These are phyloP conservation scores for Petrocephalus microphthalmus DNA, from an alignment of 2,113 vertebrate genomes.

Conservation along the genomic window DNA sequence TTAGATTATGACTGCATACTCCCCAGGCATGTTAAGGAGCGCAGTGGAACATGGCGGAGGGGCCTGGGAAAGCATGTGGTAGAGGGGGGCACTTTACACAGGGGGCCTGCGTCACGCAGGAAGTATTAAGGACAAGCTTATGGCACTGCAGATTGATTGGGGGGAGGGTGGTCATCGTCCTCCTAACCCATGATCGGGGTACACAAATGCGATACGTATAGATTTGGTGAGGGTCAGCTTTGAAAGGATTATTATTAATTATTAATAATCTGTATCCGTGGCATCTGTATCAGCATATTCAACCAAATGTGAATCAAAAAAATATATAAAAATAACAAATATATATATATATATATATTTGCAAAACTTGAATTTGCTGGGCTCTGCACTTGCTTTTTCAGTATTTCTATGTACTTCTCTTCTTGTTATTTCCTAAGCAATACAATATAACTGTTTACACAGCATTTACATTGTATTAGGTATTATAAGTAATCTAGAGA, in stretches of 20 bases:
- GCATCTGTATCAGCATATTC: neutral
- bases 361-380: no score
- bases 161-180: neutral
- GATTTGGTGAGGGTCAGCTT: constrained; percentile 9
- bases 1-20: constrained; percentile 66
- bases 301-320: neutral
- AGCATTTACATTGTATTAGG: neutral
- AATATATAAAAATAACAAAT: no score
- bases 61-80: constrained; percentile 46
- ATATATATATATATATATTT: no score
- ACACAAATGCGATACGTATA: neutral
- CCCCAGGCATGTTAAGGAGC: constrained; percentile 63
- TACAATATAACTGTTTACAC: neutral
- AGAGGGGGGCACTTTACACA: constrained; percentile 46
- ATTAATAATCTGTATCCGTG: neutral
- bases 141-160: neutral
- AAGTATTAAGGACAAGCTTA: neutral
- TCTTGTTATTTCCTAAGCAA: neutral
- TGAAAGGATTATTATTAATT: constrained; percentile 5
- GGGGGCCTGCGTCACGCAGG: constrained; percentile 18
- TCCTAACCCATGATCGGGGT: neutral
- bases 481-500: neutral
- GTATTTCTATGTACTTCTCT: neutral
- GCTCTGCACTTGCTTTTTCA: no score
- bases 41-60: constrained; percentile 53